Conservation (phyloP, 1,140 invertebrate genomes). For the Phymorhynchus buccinoides region DNA sequence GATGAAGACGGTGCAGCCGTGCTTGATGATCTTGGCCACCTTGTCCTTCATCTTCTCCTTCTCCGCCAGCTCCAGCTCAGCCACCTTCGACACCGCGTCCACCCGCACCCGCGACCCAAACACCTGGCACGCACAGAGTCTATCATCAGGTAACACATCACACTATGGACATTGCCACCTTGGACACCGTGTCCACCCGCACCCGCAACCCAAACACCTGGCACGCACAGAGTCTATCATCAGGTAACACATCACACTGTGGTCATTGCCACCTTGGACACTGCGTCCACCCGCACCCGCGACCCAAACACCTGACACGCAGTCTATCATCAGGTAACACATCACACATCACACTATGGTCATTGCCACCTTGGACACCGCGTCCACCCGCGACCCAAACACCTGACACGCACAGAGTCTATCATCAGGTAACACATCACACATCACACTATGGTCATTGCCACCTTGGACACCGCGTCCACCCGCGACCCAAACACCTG, state of each 20-base stretch:
- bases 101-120: slow-evolving; percentile 98
- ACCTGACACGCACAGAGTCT: slow-evolving; percentile 75
- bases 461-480: slow-evolving; percentile 98
- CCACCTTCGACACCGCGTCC: slow-evolving; percentile 98
- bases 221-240: too few relatives aligned
- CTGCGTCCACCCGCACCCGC: slow-evolving; percentile 95
- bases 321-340: not conserved
- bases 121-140: slow-evolving; percentile 76
- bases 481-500: slow-evolving; percentile 96
- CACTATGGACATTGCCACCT: too few relatives aligned
- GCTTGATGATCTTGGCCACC: slow-evolving; percentile 95
- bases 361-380: slow-evolving; percentile 97
- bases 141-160: too few relatives aligned
- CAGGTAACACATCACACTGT: too few relatives aligned
- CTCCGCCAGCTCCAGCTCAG: slow-evolving; percentile 96
- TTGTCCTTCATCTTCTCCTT: slow-evolving; percentile 99
- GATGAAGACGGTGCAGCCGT: slow-evolving; percentile 98
- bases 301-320: slow-evolving; percentile 89
- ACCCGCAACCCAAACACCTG: slow-evolving; percentile 97
- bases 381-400: slow-evolving; percentile 98
- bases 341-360: slow-evolving; percentile 80
- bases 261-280: too few relatives aligned
- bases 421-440: not conserved
- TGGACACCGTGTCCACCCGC: too few relatives aligned
- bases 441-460: too few relatives aligned